A percentile compares a stretch with the other conserved stretches of the same genome.
Evolutionary conservation across 2,888 invertebrate genomes (phyloP).

Genomic region (Campoplex capitator): DNA sequence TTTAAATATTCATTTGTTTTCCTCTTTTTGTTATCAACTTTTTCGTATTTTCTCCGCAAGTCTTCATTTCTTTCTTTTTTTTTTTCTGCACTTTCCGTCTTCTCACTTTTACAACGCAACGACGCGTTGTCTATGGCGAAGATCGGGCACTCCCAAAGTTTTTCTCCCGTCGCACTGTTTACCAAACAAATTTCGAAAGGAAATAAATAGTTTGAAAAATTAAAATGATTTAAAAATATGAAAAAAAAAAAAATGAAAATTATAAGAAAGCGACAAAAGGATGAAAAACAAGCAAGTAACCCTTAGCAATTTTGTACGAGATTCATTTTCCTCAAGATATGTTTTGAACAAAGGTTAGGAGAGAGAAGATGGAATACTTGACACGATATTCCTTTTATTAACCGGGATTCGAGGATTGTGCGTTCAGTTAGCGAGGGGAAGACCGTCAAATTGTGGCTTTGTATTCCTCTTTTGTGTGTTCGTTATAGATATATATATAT

Average conservation of each 20-base stretch:
- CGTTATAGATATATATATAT: constrained; percentile 1
- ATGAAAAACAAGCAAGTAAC: not conserved
- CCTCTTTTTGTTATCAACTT: not conserved
- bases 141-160: constrained; percentile 41
- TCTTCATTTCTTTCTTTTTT: not conserved
- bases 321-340: constrained; percentile 31
- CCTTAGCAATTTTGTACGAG: constrained; percentile 1
- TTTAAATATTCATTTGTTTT: constrained; percentile 43
- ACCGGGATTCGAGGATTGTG: constrained; percentile 50
- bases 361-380: not conserved
- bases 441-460: constrained; percentile 48
- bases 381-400: not conserved
- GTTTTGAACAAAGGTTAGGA: not conserved
- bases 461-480: not conserved
- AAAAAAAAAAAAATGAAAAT: constrained; percentile 19
- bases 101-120: constrained; percentile 45
- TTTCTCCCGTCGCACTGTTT: constrained; percentile 48
- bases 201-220: constrained; percentile 48
- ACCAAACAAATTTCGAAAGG: constrained; percentile 33
- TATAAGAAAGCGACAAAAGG: not conserved
- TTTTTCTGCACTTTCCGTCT: constrained; percentile 13
- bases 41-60: constrained; percentile 5
- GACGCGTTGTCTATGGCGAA: constrained; percentile 50
- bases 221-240: not conserved
- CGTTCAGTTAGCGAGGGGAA: constrained; percentile 59